phyloP scores from a whole-genome alignment of 2,888 invertebrate genomes.

The Unio delphinus region DNA sequence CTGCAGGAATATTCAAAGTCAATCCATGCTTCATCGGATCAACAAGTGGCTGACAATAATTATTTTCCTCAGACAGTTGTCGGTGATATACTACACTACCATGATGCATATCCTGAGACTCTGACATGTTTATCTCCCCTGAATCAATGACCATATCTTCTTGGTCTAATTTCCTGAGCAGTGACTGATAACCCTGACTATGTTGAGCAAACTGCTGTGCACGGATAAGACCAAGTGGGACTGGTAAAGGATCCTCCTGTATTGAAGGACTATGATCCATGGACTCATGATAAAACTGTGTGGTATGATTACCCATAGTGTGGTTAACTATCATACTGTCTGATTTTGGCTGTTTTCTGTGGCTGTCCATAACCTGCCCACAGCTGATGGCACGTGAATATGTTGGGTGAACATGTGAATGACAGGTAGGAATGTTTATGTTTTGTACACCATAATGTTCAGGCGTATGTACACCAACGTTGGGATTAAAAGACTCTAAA shows the following conservation, averaged over 20 bases:
- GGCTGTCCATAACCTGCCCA: no score
- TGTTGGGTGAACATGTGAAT: no score
- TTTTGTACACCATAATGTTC: no score
- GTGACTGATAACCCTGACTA: slow-evolving; percentile 8
- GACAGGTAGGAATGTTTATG: no score
- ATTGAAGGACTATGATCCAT: slow-evolving; percentile 28
- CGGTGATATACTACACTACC: slow-evolving; percentile 22
- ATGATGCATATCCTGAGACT: slow-evolving; percentile 16
- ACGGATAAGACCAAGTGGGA: slow-evolving; percentile 35
- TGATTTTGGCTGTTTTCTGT: no score
- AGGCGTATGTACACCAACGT: no score
- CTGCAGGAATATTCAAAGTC: slow-evolving; percentile 26
- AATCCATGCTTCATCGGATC: slow-evolving; percentile 20
- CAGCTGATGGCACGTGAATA: no score
- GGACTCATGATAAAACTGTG: slow-evolving; percentile 9
- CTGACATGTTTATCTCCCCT: slow-evolving; percentile 1
- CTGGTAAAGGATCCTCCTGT: slow-evolving; percentile 33
- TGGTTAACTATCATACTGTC: no score
- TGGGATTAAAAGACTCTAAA: no score
- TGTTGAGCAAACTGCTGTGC: slow-evolving; percentile 19
- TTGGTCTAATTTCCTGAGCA: slow-evolving; percentile 14
- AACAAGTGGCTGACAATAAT: slow-evolving; percentile 12
- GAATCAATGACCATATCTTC: slow-evolving; percentile 18
- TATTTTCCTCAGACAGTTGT: slow-evolving; percentile 31
- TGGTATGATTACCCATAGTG: no score